Evolutionary conservation across 1,140 invertebrate species (phyloP).

Genomic region (Heliconius hermathena): DNA sequence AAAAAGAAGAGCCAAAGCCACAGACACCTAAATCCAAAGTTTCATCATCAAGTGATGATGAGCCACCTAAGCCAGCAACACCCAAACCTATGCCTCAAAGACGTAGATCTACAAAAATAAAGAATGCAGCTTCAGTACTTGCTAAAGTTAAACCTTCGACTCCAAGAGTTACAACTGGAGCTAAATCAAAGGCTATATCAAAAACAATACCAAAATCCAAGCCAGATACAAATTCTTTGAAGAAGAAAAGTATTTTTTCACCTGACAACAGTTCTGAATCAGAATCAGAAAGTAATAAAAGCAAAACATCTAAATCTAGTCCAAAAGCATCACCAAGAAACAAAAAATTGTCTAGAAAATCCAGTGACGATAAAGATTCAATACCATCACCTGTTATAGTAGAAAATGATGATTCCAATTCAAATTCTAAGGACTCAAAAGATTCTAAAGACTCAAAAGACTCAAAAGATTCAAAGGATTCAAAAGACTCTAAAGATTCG

Average conservation of each 20-base stretch:
- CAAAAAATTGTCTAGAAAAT: constrained; percentile 62
- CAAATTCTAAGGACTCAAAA: constrained; percentile 27
- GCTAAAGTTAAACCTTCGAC: constrained; percentile 57
- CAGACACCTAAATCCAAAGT: constrained; percentile 59
- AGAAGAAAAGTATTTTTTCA: constrained; percentile 92
- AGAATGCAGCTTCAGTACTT: constrained; percentile 60
- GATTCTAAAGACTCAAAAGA: constrained; percentile 5
- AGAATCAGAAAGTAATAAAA: constrained; percentile 79
- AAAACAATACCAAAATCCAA: constrained; percentile 73
- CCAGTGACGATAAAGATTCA: constrained; percentile 65
- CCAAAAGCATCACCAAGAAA: constrained; percentile 64
- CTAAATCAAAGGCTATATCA: constrained; percentile 63
- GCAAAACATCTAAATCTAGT: constrained; percentile 53
- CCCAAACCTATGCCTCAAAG: constrained; percentile 64
- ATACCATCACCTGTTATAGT: constrained; percentile 48
- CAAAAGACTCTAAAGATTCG: constrained; percentile 14
- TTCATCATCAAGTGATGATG: constrained; percentile 77
- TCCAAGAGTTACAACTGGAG: constrained; percentile 54
- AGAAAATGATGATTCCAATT: constrained; percentile 77
- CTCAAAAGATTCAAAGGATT: background rate
- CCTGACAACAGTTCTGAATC: constrained; percentile 91
- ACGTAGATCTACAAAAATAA: constrained; percentile 73
- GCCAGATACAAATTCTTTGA: constrained; percentile 80
- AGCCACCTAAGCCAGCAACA: constrained; percentile 57
- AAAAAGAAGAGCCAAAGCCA: constrained; percentile 78